phyloP scores from a whole-genome alignment of 2,888 invertebrate genomes.

The Deroplatys truncata region DNA sequence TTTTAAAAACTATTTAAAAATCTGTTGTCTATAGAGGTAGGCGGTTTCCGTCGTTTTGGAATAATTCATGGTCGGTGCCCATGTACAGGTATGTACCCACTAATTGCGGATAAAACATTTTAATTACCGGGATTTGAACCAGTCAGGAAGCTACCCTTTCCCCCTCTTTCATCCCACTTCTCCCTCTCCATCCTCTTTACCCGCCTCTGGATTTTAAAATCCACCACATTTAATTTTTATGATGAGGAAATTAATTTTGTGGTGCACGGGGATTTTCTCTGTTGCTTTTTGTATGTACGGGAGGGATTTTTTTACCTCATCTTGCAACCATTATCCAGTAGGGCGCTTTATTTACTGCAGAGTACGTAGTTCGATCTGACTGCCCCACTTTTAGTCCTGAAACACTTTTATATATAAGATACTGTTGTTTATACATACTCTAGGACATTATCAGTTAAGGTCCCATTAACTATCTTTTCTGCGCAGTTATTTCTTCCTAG shows the following conservation, averaged over 20 bases:
- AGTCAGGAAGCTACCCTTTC: conserved; percentile 7
- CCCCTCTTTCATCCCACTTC: background rate
- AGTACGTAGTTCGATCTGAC: background rate
- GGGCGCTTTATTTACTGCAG: background rate
- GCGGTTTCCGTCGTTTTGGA: background rate
- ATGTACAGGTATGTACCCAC: background rate
- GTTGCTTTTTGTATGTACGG: conserved; percentile 3
- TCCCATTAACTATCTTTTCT: too few relatives aligned
- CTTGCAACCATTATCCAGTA: background rate
- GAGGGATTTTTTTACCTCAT: background rate
- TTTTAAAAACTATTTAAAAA: background rate
- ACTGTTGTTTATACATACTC: too few relatives aligned
- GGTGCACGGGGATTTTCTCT: conserved; percentile 24
- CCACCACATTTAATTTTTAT: conserved; percentile 31
- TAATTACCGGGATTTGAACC: conserved; percentile 29
- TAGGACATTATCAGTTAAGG: too few relatives aligned
- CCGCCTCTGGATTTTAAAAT: conserved; percentile 25
- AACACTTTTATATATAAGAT: too few relatives aligned
- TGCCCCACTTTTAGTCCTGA: too few relatives aligned
- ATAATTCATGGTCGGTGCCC: background rate
- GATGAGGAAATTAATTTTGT: conserved; percentile 31
- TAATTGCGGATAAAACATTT: conserved; percentile 31
- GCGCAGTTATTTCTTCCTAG: too few relatives aligned
- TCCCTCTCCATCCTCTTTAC: background rate
- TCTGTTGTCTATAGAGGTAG: background rate